phyloP scores from a whole-genome alignment of 1,140 invertebrate species.

The Zaprionus lachaisei region DNA sequence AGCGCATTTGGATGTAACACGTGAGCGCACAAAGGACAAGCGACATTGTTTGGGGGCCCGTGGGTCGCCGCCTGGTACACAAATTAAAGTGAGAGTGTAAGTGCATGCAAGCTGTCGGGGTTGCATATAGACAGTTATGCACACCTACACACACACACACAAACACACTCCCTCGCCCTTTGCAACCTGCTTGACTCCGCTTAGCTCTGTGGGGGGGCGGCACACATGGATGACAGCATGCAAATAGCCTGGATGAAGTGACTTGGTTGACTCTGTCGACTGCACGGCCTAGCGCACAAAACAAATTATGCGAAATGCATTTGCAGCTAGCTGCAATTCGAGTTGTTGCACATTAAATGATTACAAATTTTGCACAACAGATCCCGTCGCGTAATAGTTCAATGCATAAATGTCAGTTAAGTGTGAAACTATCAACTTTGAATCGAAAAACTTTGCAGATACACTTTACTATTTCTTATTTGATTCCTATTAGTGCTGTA shows the following conservation, averaged over 20 bases:
- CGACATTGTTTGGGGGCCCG: constrained; percentile 68
- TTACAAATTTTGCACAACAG: constrained; percentile 55
- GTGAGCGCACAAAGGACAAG: constrained; percentile 78
- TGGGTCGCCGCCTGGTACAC: constrained; percentile 66
- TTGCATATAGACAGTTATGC: constrained; percentile 37
- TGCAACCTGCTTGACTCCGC: not conserved
- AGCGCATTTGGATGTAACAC: constrained; percentile 80
- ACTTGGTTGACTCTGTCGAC: constrained; percentile 15
- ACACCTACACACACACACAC: constrained; percentile 14
- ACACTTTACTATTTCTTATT: not conserved
- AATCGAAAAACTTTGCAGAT: not conserved
- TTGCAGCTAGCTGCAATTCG: constrained; percentile 45
- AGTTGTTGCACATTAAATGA: constrained; percentile 71
- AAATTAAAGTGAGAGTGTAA: constrained; percentile 82
- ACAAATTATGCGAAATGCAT: constrained; percentile 81
- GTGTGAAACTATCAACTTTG: not conserved
- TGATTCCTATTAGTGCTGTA: not conserved
- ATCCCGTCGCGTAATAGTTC: constrained; percentile 31
- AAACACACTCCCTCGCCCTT: not conserved
- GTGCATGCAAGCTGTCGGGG: constrained; percentile 54
- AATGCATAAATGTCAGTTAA: constrained; percentile 23
- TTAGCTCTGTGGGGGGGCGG: constrained; percentile 1
- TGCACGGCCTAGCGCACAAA: constrained; percentile 68
- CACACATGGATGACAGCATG: constrained; percentile 46
- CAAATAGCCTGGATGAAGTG: constrained; percentile 31